Base-by-base conservation (phyloP, 2,888 invertebrate species). In the Drosophila mayaguana region DNA sequence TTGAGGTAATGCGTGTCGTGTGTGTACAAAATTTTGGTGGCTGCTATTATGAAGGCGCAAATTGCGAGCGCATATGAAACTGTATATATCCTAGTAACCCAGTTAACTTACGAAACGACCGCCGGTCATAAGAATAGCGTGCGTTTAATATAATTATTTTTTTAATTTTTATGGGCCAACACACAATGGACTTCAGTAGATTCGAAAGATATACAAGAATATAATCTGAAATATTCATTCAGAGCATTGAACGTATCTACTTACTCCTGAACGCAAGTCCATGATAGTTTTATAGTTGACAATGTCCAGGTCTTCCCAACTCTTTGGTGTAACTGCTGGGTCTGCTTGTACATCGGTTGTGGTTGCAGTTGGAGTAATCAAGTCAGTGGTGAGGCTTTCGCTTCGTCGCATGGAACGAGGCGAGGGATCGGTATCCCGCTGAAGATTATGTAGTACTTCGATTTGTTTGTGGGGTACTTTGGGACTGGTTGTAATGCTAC, bases 251-350 rank as follows among this genome's bases (percentile, higher is more conserved):
- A 16, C n/a, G 36, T 11, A 14, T 32, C 1, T 32, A 91, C 94
- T 94, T 92, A 96, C 96, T 94, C 95, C 96, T 74, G 95, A 96
- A 81, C 95, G 95, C 53, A 96, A 93, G 87, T 96, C 95, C 78
- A 95, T 94, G 22, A 95, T 91, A 7, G 95, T 94, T 67, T 95
- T 94, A 66, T 93, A 93, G 55, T 95, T 94, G 16, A 96, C 94
- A 34, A 95, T 92, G 9, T 94, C 94, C 43, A 95, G 90, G 40
- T 95, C 95, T 83, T 96, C 95, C 95, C 96, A 95, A 40, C 90
- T 90, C 38, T 83, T 91, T 86, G 62, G 92, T 61, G 83, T 79
- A n/a, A 60, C 55, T 5, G 74, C 63, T 38, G 76, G 67, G 89
- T 90, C 89, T 1, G 90, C 88, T 38, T 94, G 60, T 9, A 45